Percentiles rank a stretch among this genome's conserved stretches.
These are phyloP conservation scores for Petrolisthes cinctipes DNA, from an alignment of 2,888 invertebrate species.

Conservation along the genomic window DNA sequence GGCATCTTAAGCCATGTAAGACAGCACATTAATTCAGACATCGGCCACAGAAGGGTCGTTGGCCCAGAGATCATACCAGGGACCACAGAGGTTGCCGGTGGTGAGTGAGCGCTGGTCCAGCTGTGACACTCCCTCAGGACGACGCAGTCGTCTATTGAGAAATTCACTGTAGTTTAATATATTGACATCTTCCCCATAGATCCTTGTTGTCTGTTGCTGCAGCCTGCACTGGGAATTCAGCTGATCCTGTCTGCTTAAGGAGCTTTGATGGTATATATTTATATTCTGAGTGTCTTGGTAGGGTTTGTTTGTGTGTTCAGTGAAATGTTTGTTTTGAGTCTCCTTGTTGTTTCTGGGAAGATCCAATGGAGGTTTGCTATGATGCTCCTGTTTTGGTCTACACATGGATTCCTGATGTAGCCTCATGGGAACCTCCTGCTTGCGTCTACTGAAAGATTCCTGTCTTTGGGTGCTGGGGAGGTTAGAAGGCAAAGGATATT, in stretches of 20 bases:
- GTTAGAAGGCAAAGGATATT: conserved; percentile 17
- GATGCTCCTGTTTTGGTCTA: neutral
- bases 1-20: too few species aligned
- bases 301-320: neutral
- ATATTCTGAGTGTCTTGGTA: neutral
- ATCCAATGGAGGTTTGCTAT: neutral
- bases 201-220: neutral
- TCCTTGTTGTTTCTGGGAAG: neutral
- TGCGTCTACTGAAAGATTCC: neutral
- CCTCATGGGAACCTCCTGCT: neutral
- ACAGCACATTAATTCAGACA: conserved; percentile 22
- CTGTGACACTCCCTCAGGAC: conserved; percentile 68
- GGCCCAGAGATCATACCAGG: conserved; percentile 91
- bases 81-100: conserved; percentile 77
- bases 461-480: neutral
- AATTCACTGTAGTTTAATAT: conserved; percentile 66
- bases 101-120: conserved; percentile 68
- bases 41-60: conserved; percentile 73
- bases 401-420: neutral
- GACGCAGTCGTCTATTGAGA: conserved; percentile 67
- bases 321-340: neutral
- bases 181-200: conserved; percentile 45
- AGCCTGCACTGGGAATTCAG: neutral
- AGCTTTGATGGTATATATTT: neutral
- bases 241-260: neutral